phyloP scores from a whole-genome alignment of 1,140 invertebrate species.

The Heliothis virescens region DNA sequence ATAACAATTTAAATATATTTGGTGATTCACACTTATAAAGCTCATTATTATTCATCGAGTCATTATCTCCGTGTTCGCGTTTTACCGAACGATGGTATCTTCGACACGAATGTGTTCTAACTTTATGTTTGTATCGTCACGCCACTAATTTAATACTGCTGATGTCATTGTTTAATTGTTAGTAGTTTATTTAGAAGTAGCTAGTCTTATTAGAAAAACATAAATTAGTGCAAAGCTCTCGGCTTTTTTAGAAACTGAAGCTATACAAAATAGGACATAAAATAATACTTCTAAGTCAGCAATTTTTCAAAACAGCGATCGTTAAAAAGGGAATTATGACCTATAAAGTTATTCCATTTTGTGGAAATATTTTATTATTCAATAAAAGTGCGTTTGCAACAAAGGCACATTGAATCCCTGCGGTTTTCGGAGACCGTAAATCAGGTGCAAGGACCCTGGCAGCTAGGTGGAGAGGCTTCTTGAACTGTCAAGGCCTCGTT shows the following conservation, averaged over 20 bases:
- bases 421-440: slow-evolving; percentile 82
- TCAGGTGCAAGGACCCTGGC: slow-evolving; percentile 81
- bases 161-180: slow-evolving; percentile 52
- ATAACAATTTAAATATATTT: slow-evolving; percentile 87
- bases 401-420: slow-evolving; percentile 84
- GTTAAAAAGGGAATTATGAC: slow-evolving; percentile 80
- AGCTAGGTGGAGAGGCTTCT: slow-evolving; percentile 71
- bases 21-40: slow-evolving; percentile 85
- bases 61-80: slow-evolving; percentile 82
- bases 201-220: neutral
- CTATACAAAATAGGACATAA: neutral
- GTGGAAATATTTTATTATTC: slow-evolving; percentile 84
- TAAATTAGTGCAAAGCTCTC: neutral
- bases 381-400: slow-evolving; percentile 82
- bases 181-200: slow-evolving; percentile 26
- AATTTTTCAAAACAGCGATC: slow-evolving; percentile 51
- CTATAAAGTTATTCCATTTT: slow-evolving; percentile 84
- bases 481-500: slow-evolving; percentile 82
- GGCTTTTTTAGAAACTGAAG: too few species aligned
- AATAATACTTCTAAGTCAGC: slow-evolving; percentile 14
- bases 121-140: slow-evolving; percentile 78
- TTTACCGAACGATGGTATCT: slow-evolving; percentile 80
- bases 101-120: slow-evolving; percentile 81
- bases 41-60: slow-evolving; percentile 85
- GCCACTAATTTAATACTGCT: slow-evolving; percentile 66